Base-by-base conservation (phyloP, 2,797 vertebrate genomes). In the Cirrhinus molitorella region DNA sequence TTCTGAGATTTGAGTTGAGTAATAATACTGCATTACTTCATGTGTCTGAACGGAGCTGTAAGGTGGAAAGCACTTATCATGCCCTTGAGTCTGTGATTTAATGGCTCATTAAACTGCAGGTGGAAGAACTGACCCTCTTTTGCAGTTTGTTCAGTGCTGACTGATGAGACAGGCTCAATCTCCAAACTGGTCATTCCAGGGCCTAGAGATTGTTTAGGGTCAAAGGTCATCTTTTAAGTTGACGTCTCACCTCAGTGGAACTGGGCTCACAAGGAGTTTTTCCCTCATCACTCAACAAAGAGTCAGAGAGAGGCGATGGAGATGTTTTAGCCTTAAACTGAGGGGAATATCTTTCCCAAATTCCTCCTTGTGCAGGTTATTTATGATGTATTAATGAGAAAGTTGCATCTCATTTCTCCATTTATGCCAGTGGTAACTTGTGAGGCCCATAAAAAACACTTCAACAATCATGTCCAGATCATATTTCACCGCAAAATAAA, bases 201-300 rank as follows among this genome's bases (percentile, higher is more conserved):
- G 28, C 63, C 28, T 74, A 49, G n/a, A 28, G 83, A 85, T 79
- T 80, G 40, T n/a, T 76, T 81, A 16, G 34, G 76, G 86, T 83
- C 77, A 85, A 81, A 85, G 84, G 74, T 86, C 73, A 84, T 74
- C 66, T 81, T 81, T 88, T 43, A 86, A 74, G 19, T 83, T 73
- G 74, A 76, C 40, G 53, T 78, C 37, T 86, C 13, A 81, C 53
- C 83, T 57, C 16, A n/a, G 47, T 81, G 57, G 59, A 28, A 55
- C 77, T 61, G 40, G 65, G 53, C 13, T 28, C 0, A 3, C 34
- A 40, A 59, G 37, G 14, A 57, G 40, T 61, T 9, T 80, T 72
- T 71, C 25, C n/a, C 28, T 40, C 47, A 74, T 84, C 25, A 80
- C 34, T 86, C 75, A 66, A 47, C n/a, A 83, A 71, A 75, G 65